Percentiles rank a stretch among this genome's conserved stretches.
These are phyloP conservation scores for Onthophagus taurus DNA, from an alignment of 1,140 invertebrate genomes.

Conservation along the genomic window DNA sequence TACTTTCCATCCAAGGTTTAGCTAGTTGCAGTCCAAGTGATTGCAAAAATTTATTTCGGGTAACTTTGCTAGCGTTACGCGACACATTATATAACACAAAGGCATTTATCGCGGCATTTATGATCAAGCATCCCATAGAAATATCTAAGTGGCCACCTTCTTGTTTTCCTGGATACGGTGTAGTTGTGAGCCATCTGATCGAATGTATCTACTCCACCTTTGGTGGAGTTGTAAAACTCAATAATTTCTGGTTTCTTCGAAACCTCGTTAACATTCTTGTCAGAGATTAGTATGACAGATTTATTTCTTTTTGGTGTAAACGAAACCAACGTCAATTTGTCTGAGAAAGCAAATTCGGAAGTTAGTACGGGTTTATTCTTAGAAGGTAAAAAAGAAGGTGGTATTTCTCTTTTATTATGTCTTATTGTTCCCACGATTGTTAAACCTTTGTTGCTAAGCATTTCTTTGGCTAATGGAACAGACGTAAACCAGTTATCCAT, in stretches of 20 bases:
- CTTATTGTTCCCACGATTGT: constrained; percentile 30
- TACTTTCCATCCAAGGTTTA: constrained; percentile 5
- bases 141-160: constrained; percentile 6
- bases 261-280: neutral
- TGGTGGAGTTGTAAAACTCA: constrained; percentile 37
- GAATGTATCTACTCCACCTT: constrained; percentile 31
- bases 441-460: constrained; percentile 23
- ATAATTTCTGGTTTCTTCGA: neutral
- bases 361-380: constrained; percentile 8
- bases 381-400: constrained; percentile 11
- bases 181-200: constrained; percentile 6
- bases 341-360: constrained; percentile 30
- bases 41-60: constrained; percentile 1
- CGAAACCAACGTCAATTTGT: constrained; percentile 32
- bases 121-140: neutral
- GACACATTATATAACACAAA: constrained; percentile 4
- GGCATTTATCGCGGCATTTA: neutral
- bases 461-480: constrained; percentile 6
- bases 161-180: constrained; percentile 4
- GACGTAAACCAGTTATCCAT: constrained; percentile 15
- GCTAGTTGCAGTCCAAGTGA: constrained; percentile 6
- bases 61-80: neutral
- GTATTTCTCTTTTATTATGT: constrained; percentile 32
- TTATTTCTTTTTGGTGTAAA: constrained; percentile 29
- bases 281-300: constrained; percentile 4